Conservation (phyloP, 2,888 invertebrate species). For the Philhelius pedissequus region DNA sequence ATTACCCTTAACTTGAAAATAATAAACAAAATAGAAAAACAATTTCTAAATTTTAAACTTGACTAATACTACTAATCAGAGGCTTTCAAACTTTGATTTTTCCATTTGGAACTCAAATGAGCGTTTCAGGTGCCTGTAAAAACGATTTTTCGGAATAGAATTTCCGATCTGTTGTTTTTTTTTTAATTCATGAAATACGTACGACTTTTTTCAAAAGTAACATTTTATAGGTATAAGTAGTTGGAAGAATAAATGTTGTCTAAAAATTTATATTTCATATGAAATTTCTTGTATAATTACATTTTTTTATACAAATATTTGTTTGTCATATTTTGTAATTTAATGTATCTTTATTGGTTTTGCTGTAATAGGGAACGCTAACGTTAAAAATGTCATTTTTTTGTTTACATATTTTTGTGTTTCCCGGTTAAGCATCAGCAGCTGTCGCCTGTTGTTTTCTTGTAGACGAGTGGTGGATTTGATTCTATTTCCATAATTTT, state of each 20-base stretch:
- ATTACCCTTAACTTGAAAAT: neutral
- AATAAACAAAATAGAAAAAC: neutral
- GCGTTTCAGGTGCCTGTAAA: neutral
- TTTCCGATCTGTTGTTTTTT: neutral
- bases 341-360: neutral
- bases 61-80: constrained; percentile 23
- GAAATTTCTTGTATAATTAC: neutral
- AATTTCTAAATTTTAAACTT: constrained; percentile 13
- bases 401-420: neutral
- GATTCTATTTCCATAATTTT: neutral
- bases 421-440: no score
- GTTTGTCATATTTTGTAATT: neutral
- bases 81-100: constrained; percentile 11
- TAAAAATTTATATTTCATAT: neutral
- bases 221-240: neutral
- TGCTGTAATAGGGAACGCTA: neutral
- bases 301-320: neutral
- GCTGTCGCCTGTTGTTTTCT: no score
- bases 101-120: neutral
- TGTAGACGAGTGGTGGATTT: neutral
- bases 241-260: neutral
- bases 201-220: neutral
- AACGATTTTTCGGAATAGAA: neutral
- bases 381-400: no score
- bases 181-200: neutral